Base-by-base conservation (phyloP, 1,140 invertebrate species). In the Anadara kagoshimensis region DNA sequence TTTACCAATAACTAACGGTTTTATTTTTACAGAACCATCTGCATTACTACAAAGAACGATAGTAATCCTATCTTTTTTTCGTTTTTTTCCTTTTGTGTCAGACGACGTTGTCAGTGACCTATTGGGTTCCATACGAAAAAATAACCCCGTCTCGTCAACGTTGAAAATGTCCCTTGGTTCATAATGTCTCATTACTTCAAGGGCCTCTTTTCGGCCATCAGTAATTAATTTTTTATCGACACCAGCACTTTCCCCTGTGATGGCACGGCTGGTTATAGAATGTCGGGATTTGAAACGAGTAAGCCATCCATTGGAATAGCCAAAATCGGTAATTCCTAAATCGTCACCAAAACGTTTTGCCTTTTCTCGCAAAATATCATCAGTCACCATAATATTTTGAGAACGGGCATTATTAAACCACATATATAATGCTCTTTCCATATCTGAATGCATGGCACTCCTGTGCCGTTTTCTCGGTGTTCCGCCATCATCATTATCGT, bases 1-100 rank as follows among this genome's bases (percentile, higher is more conserved):
- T 44, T 57, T 68, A 20, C 66, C 66, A 22, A 57, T 58, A 5
- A 68, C 54, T 5, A 57, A 24, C 0, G 54, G 66, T 58, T 68
- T 57, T 22, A 57, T 5, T 45, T 64, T 64, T 16, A 45, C 54
- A n/a, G n/a, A n/a, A 12, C 51, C 49, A 12, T 29, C 26, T n/a
- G 49, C 65, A 56, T 53, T 56, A 43, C 47, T 22, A 56, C 24
- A 8, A 12, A 67, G 14, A 14, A 36, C 7, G 5, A 67, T 53
- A 29, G 64, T 67, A n/a, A 67, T 36, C 41, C 64, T 44, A 16
- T 67, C 51, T 41, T 56, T 57, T 20, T 7, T 12, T 53, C 44
- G 57, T 58, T 68, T 68, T 20, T 24, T 20, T 11, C 66, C 24
- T 56, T 44, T 14, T 14, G n/a, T 43, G 3, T 41, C 20, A n/a